These are phyloP conservation scores for Sisyra terminalis DNA, from an alignment of 2,888 invertebrate species.

Conservation along the genomic window DNA sequence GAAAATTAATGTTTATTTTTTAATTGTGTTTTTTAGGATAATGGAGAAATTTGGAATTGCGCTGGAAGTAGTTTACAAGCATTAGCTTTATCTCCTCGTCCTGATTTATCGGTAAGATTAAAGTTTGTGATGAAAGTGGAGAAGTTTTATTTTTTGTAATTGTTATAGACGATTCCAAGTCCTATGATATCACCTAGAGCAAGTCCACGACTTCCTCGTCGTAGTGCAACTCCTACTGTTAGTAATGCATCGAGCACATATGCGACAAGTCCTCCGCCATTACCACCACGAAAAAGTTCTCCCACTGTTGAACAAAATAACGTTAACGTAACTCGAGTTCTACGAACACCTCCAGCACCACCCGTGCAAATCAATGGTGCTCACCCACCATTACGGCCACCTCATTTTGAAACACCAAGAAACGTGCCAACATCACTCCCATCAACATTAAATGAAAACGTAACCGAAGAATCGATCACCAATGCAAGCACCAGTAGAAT, in stretches of 20 bases:
- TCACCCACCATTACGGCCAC: conserved; percentile 10
- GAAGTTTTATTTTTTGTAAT: conserved; percentile 7
- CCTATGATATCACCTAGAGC: conserved; percentile 39
- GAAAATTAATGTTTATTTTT: background rate
- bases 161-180: conserved; percentile 29
- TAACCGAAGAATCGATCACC: background rate
- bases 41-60: conserved; percentile 31
- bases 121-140: background rate
- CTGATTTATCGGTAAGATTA: conserved; percentile 28
- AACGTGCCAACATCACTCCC: conserved; percentile 2
- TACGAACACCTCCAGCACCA: conserved; percentile 11
- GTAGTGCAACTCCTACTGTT: conserved; percentile 24
- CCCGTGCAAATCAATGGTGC: conserved; percentile 12
- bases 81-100: conserved; percentile 32
- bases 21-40: conserved; percentile 24
- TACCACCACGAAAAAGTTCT: conserved; percentile 42
- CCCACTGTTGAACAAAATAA: conserved; percentile 26
- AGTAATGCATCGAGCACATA: conserved; percentile 15
- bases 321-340: conserved; percentile 17
- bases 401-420: conserved; percentile 5
- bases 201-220: conserved; percentile 31
- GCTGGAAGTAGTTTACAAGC: conserved; percentile 33
- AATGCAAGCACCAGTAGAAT: conserved; percentile 12
- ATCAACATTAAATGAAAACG: conserved; percentile 11
- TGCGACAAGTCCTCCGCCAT: conserved; percentile 34